Evolutionary conservation across 2,113 vertebrate species (phyloP), one percentile per base, ranked within the genome.

Genomic region (Dolichotis patagonum): DNA sequence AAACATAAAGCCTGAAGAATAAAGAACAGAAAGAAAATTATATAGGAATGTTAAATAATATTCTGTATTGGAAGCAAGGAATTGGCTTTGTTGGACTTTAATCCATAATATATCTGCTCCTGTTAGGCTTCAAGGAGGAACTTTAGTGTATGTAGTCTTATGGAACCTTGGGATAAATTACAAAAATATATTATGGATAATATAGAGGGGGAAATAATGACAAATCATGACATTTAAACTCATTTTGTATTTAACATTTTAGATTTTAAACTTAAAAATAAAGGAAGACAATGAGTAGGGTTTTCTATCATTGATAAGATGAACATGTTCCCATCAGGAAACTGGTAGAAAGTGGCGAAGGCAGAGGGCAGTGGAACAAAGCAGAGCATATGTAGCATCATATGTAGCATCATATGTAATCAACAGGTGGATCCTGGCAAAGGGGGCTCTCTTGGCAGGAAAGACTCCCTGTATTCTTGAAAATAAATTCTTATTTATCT

Each of bases 201-300:
- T 3, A 13, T 69, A 32, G 20, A 67, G 22, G 28, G 91, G n/a
- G 62, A 86, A 93, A 69, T 80, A 91, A 75, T 0, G 19, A 38
- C 7, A 91, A 88, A 62, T 0, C 1, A 20, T 62, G 62, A 19
- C 6, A 73, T 89, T 91, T 28, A 91, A 16, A 43, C 16, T 83
- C 77, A 85, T 77, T 90, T 91, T 38, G 67, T 43, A 38, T 22
- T 83, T 83, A 83, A 60, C 65, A 63, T 35, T 80, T 80, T 86
- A 19, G n/a, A 58, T 35, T 88, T 88, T 92, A 84, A 88, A 71
- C 56, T 78, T 93, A 32, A 94, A 86, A 32, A 65, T 41, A 28
- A 1, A 77, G 81, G 3, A 73, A 9, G 41, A 5, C 60, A 85
- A 14, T 49, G 69, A 43, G 3, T 9, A 69, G 7, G 3, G n/a